Evolutionary conservation across 2,888 invertebrate genomes (phyloP), one percentile per base, ranked within the genome.

Genomic region (Zele albiditarsus): DNA sequence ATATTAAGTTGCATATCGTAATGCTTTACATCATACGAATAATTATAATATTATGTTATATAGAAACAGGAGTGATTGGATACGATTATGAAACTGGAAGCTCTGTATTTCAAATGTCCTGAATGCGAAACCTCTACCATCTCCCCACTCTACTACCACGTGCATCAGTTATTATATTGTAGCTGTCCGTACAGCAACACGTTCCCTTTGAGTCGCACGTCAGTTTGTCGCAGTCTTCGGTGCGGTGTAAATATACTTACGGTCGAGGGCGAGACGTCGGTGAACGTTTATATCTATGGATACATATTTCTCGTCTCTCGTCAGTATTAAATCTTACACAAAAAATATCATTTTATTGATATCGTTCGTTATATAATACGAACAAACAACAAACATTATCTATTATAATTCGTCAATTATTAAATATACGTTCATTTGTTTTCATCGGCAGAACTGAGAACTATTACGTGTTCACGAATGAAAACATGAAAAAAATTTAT

Each of bases 131-230:
- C n/a, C 8, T 16, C 16, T 60, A 10, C 31, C 27, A 46, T 46
- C n/a, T 16, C 71, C 63, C 71, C 71, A 53, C 71, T 49, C 20
- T 31, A 23, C 14, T 1, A 63, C 31, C 71, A 71, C 71, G 71
- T 71, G 71, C 63, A 71, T 62, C 16, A 20, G 46, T 46, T 27
- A 63, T 49, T 62, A 62, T 71, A 71, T 71, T 71, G 71, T 63
- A 6, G 57, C 38, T 42, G 57, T 53, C 49, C n/a, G 42, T 25
- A 53, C 63, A 20, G 63, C 53, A 49, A 53, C 31, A 31, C 53
- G 53, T 53, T 53, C 53, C n/a, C 53, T 53, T 20, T 53, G n/a
- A n/a, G 31, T 20, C 31, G 33, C 38, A 49, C 63, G 33, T 63
- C 33, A 63, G 31, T 46, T 49, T 20, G 20, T 63, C 31, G 62